Conservation (phyloP, 2,113 vertebrate species). For the Notothenia rossii region DNA sequence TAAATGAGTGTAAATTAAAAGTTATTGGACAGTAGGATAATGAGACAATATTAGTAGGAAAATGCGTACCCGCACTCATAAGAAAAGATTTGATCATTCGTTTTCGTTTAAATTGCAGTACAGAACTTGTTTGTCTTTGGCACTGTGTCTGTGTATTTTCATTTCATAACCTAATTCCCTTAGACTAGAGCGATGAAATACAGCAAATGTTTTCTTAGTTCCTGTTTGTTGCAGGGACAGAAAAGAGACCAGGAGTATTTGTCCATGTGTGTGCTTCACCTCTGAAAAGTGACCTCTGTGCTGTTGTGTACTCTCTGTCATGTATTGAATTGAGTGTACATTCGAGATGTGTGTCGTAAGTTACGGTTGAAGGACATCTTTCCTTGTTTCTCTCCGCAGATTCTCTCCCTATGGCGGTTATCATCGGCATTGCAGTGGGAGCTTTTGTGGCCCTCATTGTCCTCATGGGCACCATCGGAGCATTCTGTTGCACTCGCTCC, state of each 20-base stretch:
- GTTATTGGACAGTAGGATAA: constrained; percentile 50
- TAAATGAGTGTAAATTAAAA: constrained; percentile 64
- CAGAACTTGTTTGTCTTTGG: background rate
- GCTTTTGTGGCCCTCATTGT: constrained; percentile 96
- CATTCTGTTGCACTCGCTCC: constrained; percentile 97
- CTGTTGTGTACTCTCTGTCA: background rate
- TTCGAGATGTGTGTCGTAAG: constrained; percentile 28
- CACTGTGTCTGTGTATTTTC: constrained; percentile 20
- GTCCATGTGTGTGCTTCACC: background rate
- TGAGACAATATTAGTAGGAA: constrained; percentile 38
- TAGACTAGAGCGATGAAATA: background rate
- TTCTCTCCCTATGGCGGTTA: constrained; percentile 95
- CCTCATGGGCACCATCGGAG: constrained; percentile 96
- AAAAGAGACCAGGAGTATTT: background rate
- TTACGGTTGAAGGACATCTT: constrained; percentile 53
- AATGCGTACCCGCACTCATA: constrained; percentile 39
- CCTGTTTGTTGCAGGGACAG: constrained; percentile 2
- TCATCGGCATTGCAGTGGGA: constrained; percentile 97
- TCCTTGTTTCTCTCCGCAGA: constrained; percentile 85
- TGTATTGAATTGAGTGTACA: background rate
- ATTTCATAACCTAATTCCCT: constrained; percentile 23
- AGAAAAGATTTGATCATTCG: constrained; percentile 45
- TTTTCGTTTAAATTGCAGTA: constrained; percentile 21
- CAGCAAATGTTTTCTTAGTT: background rate
- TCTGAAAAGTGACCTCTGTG: background rate